Evolutionary conservation across 2,888 invertebrate species (phyloP).

Genomic region (Molorchus minor): DNA sequence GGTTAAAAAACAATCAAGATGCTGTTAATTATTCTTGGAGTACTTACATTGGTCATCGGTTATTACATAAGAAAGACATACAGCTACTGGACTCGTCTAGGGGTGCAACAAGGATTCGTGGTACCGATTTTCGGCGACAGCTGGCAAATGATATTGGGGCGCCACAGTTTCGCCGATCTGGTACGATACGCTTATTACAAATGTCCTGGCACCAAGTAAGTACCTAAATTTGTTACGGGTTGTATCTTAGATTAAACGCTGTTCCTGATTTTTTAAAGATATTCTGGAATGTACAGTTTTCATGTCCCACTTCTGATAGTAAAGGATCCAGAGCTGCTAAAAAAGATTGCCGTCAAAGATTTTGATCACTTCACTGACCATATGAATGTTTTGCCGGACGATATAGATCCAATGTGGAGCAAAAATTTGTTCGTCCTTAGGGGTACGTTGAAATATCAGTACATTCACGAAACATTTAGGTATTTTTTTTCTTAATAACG

Average conservation of each 20-base stretch:
- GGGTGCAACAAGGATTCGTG: background rate
- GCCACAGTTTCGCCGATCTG: slow-evolving; percentile 28
- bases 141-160: background rate
- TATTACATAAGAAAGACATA: background rate
- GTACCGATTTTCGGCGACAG: background rate
- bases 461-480: background rate
- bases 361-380: slow-evolving; percentile 69
- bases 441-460: slow-evolving; percentile 38
- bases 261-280: too few relatives aligned
- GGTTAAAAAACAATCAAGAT: too few relatives aligned
- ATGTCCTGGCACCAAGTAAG: slow-evolving; percentile 37
- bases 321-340: slow-evolving; percentile 68
- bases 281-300: slow-evolving; percentile 41
- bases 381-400: slow-evolving; percentile 47
- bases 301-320: slow-evolving; percentile 63
- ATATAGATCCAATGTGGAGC: slow-evolving; percentile 63
- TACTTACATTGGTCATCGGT: background rate
- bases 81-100: background rate
- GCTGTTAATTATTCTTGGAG: background rate
- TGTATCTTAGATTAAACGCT: too few relatives aligned
- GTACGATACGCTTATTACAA: slow-evolving; percentile 33
- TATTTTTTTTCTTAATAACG: too few relatives aligned
- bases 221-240: too few relatives aligned
- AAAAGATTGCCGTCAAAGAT: slow-evolving; percentile 67
- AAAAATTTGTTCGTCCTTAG: slow-evolving; percentile 54